Percentiles rank a stretch among this genome's conserved stretches.
Conservation (phyloP, 1,140 invertebrate genomes). For the Aphelinus certus region DNA sequence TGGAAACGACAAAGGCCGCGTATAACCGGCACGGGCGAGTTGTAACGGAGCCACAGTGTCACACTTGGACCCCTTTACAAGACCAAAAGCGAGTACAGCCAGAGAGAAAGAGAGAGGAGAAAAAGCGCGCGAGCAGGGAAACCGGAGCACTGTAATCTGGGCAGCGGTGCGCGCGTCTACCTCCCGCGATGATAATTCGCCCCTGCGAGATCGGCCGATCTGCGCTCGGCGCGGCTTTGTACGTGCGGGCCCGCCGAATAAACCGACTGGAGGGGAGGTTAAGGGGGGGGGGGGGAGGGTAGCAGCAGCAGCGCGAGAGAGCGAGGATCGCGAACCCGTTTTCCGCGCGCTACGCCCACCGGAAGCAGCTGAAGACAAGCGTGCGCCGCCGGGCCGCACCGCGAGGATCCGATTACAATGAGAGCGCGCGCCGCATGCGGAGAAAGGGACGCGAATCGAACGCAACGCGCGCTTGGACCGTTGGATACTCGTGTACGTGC, state of each 20-base stretch:
- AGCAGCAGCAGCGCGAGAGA: conserved; percentile 37
- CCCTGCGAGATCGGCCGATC: conserved; percentile 39
- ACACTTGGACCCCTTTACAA: not conserved
- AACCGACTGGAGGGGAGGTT: too few relatives aligned
- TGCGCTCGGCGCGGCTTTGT: conserved; percentile 47
- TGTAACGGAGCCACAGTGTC: too few relatives aligned
- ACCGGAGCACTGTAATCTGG: conserved; percentile 62
- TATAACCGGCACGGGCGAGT: too few relatives aligned
- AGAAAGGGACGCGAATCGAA: conserved; percentile 16
- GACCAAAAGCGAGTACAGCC: not conserved
- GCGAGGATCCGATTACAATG: conserved; percentile 61
- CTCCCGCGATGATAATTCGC: conserved; percentile 56
- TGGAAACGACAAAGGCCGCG: too few relatives aligned
- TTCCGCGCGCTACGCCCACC: conserved; percentile 61
- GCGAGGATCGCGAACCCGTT: conserved; percentile 66
- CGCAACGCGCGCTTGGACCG: too few relatives aligned
- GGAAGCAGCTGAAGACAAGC: conserved; percentile 62
- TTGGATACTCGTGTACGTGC: too few relatives aligned
- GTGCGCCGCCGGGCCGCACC: conserved; percentile 48
- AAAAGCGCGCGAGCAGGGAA: conserved; percentile 47
- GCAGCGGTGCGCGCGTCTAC: conserved; percentile 37
- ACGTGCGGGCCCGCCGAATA: not conserved
- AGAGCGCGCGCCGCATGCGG: not conserved
- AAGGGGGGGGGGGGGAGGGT: too few relatives aligned
- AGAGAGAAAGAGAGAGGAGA: not conserved